Conservation (phyloP, 2,113 vertebrate genomes). For the Tauraco erythrolophus region DNA sequence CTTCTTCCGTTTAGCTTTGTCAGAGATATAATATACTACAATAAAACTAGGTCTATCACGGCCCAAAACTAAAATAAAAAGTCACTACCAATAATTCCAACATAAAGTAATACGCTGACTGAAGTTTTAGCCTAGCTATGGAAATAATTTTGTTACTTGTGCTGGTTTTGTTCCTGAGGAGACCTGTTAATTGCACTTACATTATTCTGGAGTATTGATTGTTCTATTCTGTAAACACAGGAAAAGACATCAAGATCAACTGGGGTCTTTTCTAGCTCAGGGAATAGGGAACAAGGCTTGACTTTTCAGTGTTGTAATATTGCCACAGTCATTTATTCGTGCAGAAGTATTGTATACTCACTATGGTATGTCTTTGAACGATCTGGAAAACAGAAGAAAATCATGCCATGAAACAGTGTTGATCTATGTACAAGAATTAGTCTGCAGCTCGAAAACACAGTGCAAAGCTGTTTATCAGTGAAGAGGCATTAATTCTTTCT, state of each 20-base stretch:
- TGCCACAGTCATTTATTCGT: not conserved
- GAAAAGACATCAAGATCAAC: not conserved
- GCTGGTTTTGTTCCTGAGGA: not conserved
- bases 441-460: not conserved
- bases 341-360: not conserved
- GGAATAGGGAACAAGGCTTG: not conserved
- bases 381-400: not conserved
- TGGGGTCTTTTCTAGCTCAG: not conserved
- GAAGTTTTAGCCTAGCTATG: not conserved
- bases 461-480: not conserved
- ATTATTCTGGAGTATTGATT: not conserved
- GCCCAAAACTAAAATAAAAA: not conserved
- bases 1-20: not conserved
- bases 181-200: not conserved
- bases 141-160: not conserved
- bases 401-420: rapidly evolving
- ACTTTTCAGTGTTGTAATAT: not conserved
- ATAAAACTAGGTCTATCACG: not conserved
- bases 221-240: not conserved
- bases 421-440: rapidly evolving
- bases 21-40: not conserved
- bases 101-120: not conserved
- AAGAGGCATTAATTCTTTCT: not conserved
- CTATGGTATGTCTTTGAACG: not conserved
- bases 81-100: not conserved